A percentile compares a stretch with the other conserved stretches of the same genome.
Conservation (phyloP, 1,140 invertebrate genomes). For the Notospermus geniculatus region DNA sequence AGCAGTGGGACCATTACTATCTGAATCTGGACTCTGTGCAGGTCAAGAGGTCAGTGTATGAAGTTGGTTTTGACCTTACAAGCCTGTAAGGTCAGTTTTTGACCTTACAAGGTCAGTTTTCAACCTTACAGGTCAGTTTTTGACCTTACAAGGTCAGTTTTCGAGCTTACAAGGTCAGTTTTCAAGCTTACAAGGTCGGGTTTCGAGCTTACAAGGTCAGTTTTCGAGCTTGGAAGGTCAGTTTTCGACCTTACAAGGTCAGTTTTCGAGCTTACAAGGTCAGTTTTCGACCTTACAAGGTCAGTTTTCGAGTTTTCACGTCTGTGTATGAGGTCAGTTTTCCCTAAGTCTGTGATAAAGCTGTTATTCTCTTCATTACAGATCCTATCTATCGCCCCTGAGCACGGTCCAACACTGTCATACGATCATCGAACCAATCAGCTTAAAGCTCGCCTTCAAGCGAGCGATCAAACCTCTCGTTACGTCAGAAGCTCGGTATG, state of each 20-base stretch:
- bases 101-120: too few species aligned
- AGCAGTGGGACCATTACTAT: conserved; percentile 55
- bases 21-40: conserved; percentile 66
- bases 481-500: conserved; percentile 58
- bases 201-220: too few species aligned
- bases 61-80: too few species aligned
- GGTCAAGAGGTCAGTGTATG: conserved; percentile 59
- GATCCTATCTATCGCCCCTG: conserved; percentile 28
- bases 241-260: conserved; percentile 50
- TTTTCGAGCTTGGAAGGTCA: too few species aligned
- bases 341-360: too few species aligned
- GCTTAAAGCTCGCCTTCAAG: conserved; percentile 71
- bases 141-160: too few species aligned
- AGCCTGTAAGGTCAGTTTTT: too few species aligned
- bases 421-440: conserved; percentile 70
- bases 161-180: too few species aligned
- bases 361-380: conserved; percentile 16
- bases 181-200: too few species aligned
- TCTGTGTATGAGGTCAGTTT: not conserved
- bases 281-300: not conserved
- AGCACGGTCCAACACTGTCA: conserved; percentile 21
- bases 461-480: conserved; percentile 60
- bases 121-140: too few species aligned
- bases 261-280: too few species aligned
- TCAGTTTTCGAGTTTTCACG: not conserved